Evolutionary conservation across 2,797 vertebrate genomes (phyloP), one percentile per base, ranked within the genome.

Genomic region (Melanogrammus aeglefinus): DNA sequence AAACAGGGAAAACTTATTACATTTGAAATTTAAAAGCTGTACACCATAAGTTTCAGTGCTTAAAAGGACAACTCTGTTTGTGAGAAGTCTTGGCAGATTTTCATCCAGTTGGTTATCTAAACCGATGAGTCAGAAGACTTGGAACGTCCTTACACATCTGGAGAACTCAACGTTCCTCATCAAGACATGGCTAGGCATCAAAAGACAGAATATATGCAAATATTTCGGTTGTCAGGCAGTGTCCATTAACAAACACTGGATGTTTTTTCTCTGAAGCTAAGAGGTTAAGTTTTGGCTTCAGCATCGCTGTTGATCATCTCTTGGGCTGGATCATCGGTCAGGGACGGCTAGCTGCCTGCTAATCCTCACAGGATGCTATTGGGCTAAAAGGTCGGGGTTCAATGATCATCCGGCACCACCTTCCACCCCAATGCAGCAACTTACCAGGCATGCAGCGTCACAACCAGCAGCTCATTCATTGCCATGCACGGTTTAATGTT

Each of bases 371-470:
- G 82, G 84, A 77, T 63, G 16, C 47, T n/a, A 16, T 57, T 4
- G 16, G 83, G 74, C 82, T 78, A 39, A 41, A 41, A 82, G 77
- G 83, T 84, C 86, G 82, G 84, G 85, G 86, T 84, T 81, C 82
- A 89, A 83, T 73, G 81, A 84, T 88, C 80, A 73, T 71, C 66
- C 80, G 35, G 75, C 77, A 51, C 21, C 57, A 21, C 6, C 21
- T 6, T 44, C 77, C 27, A 71, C 77, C 86, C 76, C 78, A 88
- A 83, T 75, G 81, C 88, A 90, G 89, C 92, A 21, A 92, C 87
- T 92, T 84, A 90, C 81, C 83, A 24, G 82, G 75, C 92, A 93
- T 92, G 92, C 92, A 93, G 88, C 75, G 86, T 16, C 89, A 87
- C 80, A 88, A 76, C 84, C 75, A 86, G 70, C 35, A 31, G 76